phyloP scores from a whole-genome alignment of 2,113 vertebrate genomes.

The Semnornis frantzii region DNA sequence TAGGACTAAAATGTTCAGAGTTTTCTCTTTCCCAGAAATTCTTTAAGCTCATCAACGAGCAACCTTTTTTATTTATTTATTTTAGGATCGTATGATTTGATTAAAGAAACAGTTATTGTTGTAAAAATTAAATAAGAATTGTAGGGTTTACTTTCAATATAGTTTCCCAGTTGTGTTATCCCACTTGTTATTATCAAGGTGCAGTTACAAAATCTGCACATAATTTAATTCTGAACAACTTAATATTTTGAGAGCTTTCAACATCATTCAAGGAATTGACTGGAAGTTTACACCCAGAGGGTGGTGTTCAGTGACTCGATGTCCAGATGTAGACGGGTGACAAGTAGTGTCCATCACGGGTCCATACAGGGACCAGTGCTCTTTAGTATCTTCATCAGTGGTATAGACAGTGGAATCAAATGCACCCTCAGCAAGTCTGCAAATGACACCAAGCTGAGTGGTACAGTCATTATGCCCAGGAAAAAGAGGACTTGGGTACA shows the following conservation, averaged over 20 bases:
- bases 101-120: neutral
- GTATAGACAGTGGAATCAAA: no score
- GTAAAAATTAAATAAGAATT: slow-evolving; percentile 1
- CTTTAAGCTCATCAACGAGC: neutral
- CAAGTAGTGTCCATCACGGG: no score
- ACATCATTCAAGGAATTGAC: neutral
- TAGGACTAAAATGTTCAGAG: neutral
- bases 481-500: no score
- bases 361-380: no score
- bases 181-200: neutral
- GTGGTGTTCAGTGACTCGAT: no score
- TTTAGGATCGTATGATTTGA: neutral
- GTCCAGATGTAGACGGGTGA: no score
- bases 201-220: neutral
- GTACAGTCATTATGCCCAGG: no score
- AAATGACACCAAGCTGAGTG: no score
- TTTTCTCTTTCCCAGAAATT: neutral
- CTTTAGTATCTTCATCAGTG: no score
- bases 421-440: no score
- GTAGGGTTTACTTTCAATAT: neutral
- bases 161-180: neutral
- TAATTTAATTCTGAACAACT: neutral
- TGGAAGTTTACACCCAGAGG: no score
- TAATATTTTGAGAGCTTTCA: neutral
- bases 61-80: neutral